Evolutionary conservation across 2,113 vertebrate species (phyloP).

Genomic region (Artemisiospiza belli): DNA sequence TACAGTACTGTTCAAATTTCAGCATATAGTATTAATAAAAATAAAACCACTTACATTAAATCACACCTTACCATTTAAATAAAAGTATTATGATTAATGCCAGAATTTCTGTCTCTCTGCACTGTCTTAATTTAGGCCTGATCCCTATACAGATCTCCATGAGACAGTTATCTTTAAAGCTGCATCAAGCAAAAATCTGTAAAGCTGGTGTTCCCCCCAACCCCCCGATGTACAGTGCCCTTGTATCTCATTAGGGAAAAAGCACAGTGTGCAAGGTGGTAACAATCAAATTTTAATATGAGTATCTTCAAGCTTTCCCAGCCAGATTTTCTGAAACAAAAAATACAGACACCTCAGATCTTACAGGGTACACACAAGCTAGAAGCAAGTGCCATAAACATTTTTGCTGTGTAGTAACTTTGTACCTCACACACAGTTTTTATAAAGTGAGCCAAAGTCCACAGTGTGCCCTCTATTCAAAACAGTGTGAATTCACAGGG

Average conservation of each 20-base stretch:
- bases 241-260: background rate
- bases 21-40: background rate
- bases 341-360: background rate
- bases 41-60: constrained; percentile 1
- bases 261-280: background rate
- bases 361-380: background rate
- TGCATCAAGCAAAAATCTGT: background rate
- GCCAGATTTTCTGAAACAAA: background rate
- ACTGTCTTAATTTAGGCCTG: background rate
- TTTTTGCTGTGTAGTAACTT: background rate
- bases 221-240: rapidly evolving
- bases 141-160: background rate
- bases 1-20: constrained; percentile 15
- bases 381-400: background rate
- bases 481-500: background rate
- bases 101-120: background rate
- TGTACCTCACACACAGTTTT: background rate
- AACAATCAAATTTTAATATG: background rate
- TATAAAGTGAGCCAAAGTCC: background rate
- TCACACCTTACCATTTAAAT: background rate
- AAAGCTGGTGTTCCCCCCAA: rapidly evolving
- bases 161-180: background rate
- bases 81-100: constrained; percentile 23
- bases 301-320: background rate
- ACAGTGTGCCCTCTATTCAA: background rate